Percentiles rank a stretch among this genome's conserved stretches.
phyloP scores from a whole-genome alignment of 2,797 vertebrate species.

The Odontamblyopus rebecca region DNA sequence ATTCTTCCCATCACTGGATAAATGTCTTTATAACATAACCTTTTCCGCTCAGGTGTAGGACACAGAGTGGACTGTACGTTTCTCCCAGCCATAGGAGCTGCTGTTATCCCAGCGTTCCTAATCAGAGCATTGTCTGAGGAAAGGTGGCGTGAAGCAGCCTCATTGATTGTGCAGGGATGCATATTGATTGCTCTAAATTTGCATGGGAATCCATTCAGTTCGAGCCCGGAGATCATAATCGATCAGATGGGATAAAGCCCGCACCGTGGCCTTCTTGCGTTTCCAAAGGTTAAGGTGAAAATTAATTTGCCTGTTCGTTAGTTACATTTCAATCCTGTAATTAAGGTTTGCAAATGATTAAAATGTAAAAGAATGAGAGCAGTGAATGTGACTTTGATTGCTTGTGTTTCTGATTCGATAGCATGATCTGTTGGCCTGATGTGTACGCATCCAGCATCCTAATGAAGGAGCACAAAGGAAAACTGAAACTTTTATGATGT shows the following conservation, averaged over 20 bases:
- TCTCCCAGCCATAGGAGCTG: neutral
- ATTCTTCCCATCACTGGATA: no score
- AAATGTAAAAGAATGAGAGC: conserved; percentile 70
- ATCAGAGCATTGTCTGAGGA: conserved; percentile 41
- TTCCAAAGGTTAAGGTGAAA: conserved; percentile 74
- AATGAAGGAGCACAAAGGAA: conserved; percentile 43
- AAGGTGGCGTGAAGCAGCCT: conserved; percentile 48
- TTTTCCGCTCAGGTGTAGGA: neutral
- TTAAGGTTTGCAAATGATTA: conserved; percentile 67
- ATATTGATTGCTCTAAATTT: conserved; percentile 68
- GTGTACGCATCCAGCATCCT: conserved; percentile 40
- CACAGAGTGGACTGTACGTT: neutral
- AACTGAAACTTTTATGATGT: neutral
- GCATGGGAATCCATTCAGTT: conserved; percentile 72
- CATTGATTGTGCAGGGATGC: conserved; percentile 50
- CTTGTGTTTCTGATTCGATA: conserved; percentile 52
- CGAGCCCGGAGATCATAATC: conserved; percentile 62
- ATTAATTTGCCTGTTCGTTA: conserved; percentile 75
- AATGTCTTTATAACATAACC: conserved; percentile 13
- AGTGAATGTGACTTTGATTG: conserved; percentile 72
- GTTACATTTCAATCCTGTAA: conserved; percentile 67
- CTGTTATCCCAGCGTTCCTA: conserved; percentile 31
- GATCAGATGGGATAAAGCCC: conserved; percentile 66
- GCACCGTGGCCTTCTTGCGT: conserved; percentile 35
- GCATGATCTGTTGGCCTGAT: conserved; percentile 48